Conservation (phyloP, 2,113 vertebrate genomes). For the Lates calcarifer region DNA sequence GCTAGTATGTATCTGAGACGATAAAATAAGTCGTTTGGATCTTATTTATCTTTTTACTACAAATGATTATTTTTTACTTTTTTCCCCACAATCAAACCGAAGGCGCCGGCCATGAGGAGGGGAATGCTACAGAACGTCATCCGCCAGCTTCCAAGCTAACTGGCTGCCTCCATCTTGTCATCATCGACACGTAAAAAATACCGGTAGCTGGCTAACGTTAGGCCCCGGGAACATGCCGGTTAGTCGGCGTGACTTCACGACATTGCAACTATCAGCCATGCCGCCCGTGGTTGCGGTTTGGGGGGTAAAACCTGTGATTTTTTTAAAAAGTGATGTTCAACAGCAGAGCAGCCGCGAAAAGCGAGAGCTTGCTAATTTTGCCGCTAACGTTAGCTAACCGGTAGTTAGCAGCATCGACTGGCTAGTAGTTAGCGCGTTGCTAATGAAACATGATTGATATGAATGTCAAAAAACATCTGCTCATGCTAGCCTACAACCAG, state of each 20-base stretch:
- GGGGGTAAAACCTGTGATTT: neutral
- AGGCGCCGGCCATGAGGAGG: conserved; percentile 70
- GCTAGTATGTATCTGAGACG: fast-evolving
- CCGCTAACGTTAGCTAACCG: conserved; percentile 48
- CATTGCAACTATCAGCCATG: neutral
- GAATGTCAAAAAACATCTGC: conserved; percentile 74
- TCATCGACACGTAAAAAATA: conserved; percentile 81
- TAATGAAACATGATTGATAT: conserved; percentile 74
- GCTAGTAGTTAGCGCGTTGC: conserved; percentile 59
- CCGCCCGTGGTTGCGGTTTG: neutral
- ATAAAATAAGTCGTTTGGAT: fast-evolving
- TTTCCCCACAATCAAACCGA: conserved; percentile 39
- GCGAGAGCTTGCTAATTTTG: neutral
- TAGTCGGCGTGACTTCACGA: conserved; percentile 38
- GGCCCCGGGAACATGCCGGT: conserved; percentile 76
- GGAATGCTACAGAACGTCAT: conserved; percentile 69
- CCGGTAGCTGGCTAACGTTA: conserved; percentile 79
- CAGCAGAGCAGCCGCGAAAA: neutral
- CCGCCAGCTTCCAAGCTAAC: conserved; percentile 79
- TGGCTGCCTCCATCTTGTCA: conserved; percentile 85
- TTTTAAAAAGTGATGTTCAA: too few species aligned
- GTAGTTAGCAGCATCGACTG: conserved; percentile 58
- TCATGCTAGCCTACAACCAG: conserved; percentile 54
- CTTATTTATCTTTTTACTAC: too few species aligned
- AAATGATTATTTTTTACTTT: neutral